These are phyloP conservation scores for Diarsia brunnea DNA, from an alignment of 2,888 invertebrate species.

Conservation along the genomic window DNA sequence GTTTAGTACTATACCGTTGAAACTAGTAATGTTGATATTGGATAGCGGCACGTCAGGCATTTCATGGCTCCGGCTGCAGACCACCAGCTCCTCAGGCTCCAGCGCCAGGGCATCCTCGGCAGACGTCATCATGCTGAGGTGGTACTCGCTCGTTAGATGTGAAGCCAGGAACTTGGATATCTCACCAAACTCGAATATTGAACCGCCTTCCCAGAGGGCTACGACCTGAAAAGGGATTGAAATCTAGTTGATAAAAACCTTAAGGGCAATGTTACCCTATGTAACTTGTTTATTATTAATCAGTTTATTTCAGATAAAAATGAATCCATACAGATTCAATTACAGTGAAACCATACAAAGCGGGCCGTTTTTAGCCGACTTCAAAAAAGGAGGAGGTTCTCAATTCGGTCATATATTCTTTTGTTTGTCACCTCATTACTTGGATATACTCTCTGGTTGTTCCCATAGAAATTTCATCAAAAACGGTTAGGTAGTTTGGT, in stretches of 20 bases:
- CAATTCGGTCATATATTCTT: too few relatives aligned
- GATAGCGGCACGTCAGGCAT: slow-evolving; percentile 84
- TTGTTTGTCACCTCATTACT: too few relatives aligned
- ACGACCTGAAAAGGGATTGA: slow-evolving; percentile 75
- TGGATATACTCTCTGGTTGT: too few relatives aligned
- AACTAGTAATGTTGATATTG: slow-evolving; percentile 82
- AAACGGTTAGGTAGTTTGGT: too few relatives aligned
- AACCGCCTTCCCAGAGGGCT: slow-evolving; percentile 86
- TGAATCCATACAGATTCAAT: too few relatives aligned
- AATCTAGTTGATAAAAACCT: background rate
- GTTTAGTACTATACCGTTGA: slow-evolving; percentile 76
- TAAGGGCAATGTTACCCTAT: too few relatives aligned
- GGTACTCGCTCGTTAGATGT: slow-evolving; percentile 76
- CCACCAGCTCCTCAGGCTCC: slow-evolving; percentile 83
- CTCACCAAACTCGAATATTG: slow-evolving; percentile 79
- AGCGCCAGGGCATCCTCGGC: slow-evolving; percentile 82
- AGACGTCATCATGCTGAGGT: slow-evolving; percentile 79
- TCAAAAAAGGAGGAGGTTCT: too few relatives aligned
- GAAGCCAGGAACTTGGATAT: slow-evolving; percentile 79
- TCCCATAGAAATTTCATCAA: too few relatives aligned
- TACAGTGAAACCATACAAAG: too few relatives aligned
- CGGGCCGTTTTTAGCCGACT: too few relatives aligned
- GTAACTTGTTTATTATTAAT: too few relatives aligned
- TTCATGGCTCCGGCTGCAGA: slow-evolving; percentile 80
- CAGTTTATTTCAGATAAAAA: too few relatives aligned